phyloP scores from a whole-genome alignment of 2,113 vertebrate species.

The Laticauda colubrina region DNA sequence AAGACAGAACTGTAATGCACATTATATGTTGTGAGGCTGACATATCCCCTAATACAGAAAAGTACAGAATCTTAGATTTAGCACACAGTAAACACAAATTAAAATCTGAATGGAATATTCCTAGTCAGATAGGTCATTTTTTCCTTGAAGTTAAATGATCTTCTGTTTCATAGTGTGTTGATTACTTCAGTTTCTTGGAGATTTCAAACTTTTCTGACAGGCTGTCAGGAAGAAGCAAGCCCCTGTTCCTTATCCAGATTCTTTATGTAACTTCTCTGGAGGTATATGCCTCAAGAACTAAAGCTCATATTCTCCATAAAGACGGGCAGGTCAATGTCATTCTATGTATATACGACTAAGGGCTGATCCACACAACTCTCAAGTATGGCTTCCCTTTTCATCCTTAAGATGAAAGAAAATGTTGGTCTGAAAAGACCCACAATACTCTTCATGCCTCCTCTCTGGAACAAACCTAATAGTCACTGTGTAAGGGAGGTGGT shows the following conservation, averaged over 20 bases:
- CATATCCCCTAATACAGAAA: neutral
- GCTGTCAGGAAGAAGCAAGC: neutral
- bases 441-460: neutral
- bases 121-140: neutral
- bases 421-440: neutral
- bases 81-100: neutral
- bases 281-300: neutral
- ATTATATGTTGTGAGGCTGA: neutral
- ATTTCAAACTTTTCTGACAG: neutral
- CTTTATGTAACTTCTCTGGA: neutral
- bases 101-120: neutral
- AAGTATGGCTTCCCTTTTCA: neutral
- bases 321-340: neutral
- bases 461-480: neutral
- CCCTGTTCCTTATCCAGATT: neutral
- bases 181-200: neutral
- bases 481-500: neutral
- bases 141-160: neutral
- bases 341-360: neutral
- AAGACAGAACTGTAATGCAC: neutral
- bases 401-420: neutral
- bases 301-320: neutral
- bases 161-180: neutral
- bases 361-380: neutral
- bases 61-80: neutral